Evolutionary conservation across 2,113 vertebrate species (phyloP).

Genomic region (Rousettus leschenaultii): DNA sequence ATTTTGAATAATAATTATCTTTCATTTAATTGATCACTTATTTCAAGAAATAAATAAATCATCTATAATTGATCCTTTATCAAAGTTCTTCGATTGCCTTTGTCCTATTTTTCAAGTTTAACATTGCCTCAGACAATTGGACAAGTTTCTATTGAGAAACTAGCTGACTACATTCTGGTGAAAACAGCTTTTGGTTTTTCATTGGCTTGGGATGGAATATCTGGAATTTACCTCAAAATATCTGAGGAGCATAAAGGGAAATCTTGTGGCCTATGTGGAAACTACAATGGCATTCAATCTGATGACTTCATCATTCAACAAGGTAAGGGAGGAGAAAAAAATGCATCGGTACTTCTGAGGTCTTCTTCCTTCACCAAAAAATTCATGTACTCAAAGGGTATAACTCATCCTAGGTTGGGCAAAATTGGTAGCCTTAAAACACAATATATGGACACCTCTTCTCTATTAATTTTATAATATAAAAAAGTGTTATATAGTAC

Average conservation of each 20-base stretch:
- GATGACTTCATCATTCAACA: slow-evolving; percentile 92
- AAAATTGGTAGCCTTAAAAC: slow-evolving; percentile 1
- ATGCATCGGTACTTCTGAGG: neutral
- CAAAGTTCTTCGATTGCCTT: neutral
- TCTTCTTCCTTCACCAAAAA: neutral
- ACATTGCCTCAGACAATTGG: slow-evolving; percentile 91
- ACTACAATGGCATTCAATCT: slow-evolving; percentile 92
- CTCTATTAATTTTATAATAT: neutral
- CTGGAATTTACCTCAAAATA: slow-evolving; percentile 96
- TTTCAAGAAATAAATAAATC: neutral
- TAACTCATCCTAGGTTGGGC: neutral
- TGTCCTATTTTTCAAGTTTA: slow-evolving; percentile 84
- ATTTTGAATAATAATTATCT: neutral
- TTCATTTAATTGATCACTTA: neutral
- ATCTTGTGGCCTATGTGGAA: slow-evolving; percentile 95
- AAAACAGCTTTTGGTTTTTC: slow-evolving; percentile 98
- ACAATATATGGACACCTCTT: neutral
- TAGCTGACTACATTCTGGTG: slow-evolving; percentile 97
- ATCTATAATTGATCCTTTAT: neutral
- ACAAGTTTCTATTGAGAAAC: slow-evolving; percentile 92
- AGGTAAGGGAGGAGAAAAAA: slow-evolving; percentile 81
- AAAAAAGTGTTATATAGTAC: neutral
- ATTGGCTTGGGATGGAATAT: slow-evolving; percentile 96
- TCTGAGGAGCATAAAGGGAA: slow-evolving; percentile 93
- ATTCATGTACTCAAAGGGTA: neutral